Base-by-base conservation (phyloP, 1,140 invertebrate genomes). In the Piezodorus guildinii region DNA sequence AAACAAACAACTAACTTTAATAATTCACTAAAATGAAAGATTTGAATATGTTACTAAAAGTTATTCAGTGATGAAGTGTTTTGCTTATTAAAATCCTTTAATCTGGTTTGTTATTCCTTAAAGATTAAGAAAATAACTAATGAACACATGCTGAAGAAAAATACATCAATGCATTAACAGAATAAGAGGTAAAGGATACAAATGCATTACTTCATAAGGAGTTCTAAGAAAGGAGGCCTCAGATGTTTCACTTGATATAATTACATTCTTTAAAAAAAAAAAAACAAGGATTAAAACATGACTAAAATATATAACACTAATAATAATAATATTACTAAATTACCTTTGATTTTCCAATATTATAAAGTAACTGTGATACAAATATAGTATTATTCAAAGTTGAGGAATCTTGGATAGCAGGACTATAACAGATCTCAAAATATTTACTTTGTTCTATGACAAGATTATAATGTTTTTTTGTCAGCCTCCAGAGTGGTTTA, bases 391-490 rank as follows among this genome's bases (percentile, higher is more conserved):
- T 56, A 19, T 56, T 56, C 1, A 56, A 23, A 25, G 23, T 56
- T 16, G 19, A 23, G 15, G 21, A 56, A 25, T 56, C 52, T 56
- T 15, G 19, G 19, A 56, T 23, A 2, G 52, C 52, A 56, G 52
- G 52, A 4, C 52, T 23, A 15, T 56, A 56, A 56, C 52, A 56
- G 10, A 56, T 27, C 23, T 56, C 52, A 56, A 56, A 56, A 56
- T 27, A 56, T 56, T 56, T 56, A 56, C 27, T 56, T 56, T 56
- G 52, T 9, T 56, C 52, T 17, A 56, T 25, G 19, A 23, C 52
- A 1, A 23, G 9, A 4, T 56, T 56, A 15, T 56, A 56, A 16
- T 23, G 23, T 25, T 56, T 56, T 56, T 25, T 56, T 4, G 17
- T 23, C 4, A 56, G 15, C 6, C 23, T 56, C 52, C 52, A 56